Evolutionary conservation across 1,140 invertebrate genomes (phyloP).

Genomic region (Apis florea): DNA sequence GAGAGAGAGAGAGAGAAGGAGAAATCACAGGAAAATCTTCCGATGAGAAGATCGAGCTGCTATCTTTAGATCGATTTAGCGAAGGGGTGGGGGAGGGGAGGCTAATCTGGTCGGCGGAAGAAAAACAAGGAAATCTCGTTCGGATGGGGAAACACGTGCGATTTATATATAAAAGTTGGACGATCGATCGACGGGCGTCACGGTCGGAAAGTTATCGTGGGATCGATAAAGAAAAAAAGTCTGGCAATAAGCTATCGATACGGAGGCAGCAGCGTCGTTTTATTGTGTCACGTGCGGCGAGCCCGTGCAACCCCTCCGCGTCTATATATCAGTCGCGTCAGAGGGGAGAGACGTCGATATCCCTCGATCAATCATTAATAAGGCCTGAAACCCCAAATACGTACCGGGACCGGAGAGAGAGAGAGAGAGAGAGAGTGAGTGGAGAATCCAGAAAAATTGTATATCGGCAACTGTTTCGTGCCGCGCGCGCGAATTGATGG

Average conservation of each 20-base stretch:
- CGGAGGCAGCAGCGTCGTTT: slow-evolving; percentile 63
- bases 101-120: slow-evolving; percentile 66
- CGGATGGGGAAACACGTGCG: slow-evolving; percentile 51
- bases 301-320: slow-evolving; percentile 61
- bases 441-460: slow-evolving; percentile 15
- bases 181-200: slow-evolving; percentile 44
- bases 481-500: slow-evolving; percentile 74
- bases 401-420: slow-evolving; percentile 62
- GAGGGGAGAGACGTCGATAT: slow-evolving; percentile 80
- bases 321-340: slow-evolving; percentile 78
- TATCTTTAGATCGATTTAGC: too few relatives aligned
- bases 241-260: slow-evolving; percentile 66
- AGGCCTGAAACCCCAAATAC: slow-evolving; percentile 79
- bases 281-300: slow-evolving; percentile 79
- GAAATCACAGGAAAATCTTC: too few relatives aligned
- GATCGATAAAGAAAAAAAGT: slow-evolving; percentile 72
- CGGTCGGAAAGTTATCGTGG: slow-evolving; percentile 61
- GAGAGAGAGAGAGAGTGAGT: too few relatives aligned
- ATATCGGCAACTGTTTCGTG: slow-evolving; percentile 73
- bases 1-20: too few relatives aligned
- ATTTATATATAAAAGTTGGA: slow-evolving; percentile 65
- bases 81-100: too few relatives aligned
- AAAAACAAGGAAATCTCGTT: slow-evolving; percentile 39
- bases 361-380: slow-evolving; percentile 81
- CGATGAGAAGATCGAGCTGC: too few relatives aligned